Evolutionary conservation across 2,888 invertebrate species (phyloP).

Genomic region (Tiliacea aurago): DNA sequence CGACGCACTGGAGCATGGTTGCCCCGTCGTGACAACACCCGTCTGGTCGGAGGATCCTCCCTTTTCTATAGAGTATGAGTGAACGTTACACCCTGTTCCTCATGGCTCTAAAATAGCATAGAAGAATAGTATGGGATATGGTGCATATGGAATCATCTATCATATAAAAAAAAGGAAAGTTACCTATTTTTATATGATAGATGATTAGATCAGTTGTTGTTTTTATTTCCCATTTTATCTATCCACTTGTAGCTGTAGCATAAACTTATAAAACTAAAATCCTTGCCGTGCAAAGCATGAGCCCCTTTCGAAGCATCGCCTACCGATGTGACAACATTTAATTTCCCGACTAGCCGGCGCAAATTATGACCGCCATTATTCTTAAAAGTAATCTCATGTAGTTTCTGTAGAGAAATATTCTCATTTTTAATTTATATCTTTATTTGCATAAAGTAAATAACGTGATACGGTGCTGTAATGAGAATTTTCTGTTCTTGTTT

Average conservation of each 20-base stretch:
- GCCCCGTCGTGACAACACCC: too few species aligned
- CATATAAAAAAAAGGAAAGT: too few species aligned
- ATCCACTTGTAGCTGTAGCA: not conserved
- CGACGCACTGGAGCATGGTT: too few species aligned
- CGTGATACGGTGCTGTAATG: conserved; percentile 51
- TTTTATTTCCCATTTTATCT: too few species aligned
- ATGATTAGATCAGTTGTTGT: too few species aligned
- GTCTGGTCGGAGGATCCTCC: too few species aligned
- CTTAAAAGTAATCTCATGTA: conserved; percentile 66
- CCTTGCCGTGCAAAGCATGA: not conserved
- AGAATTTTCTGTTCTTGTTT: conserved; percentile 34
- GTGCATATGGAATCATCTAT: too few species aligned
- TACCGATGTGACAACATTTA: conserved; percentile 60
- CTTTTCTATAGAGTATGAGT: too few species aligned
- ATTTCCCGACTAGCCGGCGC: conserved; percentile 50
- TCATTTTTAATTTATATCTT: conserved; percentile 61
- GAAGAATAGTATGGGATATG: too few species aligned
- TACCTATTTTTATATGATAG: too few species aligned
- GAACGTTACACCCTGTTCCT: too few species aligned
- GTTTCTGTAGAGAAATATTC: conserved; percentile 61
- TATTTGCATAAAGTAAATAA: conserved; percentile 63
- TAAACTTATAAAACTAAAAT: conserved; percentile 26
- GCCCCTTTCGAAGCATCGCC: conserved; percentile 36
- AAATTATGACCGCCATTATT: conserved; percentile 62
- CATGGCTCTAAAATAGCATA: too few species aligned